Percentiles rank a stretch among this genome's conserved stretches.
phyloP scores from a whole-genome alignment of 2,797 vertebrate genomes.

The Macroramphosus scolopax region DNA sequence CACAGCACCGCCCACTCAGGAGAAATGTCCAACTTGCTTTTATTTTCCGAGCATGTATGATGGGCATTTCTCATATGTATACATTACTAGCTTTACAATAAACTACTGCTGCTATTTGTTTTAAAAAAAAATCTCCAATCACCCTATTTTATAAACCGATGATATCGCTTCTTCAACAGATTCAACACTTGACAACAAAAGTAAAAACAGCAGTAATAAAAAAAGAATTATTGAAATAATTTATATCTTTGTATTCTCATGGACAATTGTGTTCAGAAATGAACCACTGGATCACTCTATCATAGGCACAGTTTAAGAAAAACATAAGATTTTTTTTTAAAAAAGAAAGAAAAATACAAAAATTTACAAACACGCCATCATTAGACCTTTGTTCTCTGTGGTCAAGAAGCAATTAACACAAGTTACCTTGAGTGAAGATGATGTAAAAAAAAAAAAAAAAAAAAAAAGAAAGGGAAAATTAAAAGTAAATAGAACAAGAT shows the following conservation, averaged over 20 bases:
- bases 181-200: conserved; percentile 30
- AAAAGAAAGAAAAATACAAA: conserved; percentile 34
- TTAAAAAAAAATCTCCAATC: conserved; percentile 33
- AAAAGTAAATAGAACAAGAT: conserved; percentile 56
- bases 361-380: conserved; percentile 51
- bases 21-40: conserved; percentile 42
- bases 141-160: conserved; percentile 53
- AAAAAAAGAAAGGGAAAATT: conserved; percentile 31
- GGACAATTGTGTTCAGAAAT: conserved; percentile 72
- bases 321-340: conserved; percentile 10
- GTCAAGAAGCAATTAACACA: conserved; percentile 63
- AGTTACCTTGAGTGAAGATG: conserved; percentile 56
- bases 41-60: conserved; percentile 49
- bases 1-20: conserved; percentile 14
- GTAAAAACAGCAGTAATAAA: conserved; percentile 58
- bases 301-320: conserved; percentile 76
- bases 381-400: conserved; percentile 75
- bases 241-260: conserved; percentile 74
- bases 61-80: conserved; percentile 66
- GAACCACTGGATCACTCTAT: conserved; percentile 72
- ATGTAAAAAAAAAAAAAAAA: conserved; percentile 39
- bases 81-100: conserved; percentile 54
- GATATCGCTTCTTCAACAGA: conserved; percentile 48
- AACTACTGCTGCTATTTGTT: conserved; percentile 61
- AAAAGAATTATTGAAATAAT: conserved; percentile 68